Evolutionary conservation across 2,113 vertebrate species (phyloP), one percentile per base, ranked within the genome.

Genomic region (Urocitellus parryii): DNA sequence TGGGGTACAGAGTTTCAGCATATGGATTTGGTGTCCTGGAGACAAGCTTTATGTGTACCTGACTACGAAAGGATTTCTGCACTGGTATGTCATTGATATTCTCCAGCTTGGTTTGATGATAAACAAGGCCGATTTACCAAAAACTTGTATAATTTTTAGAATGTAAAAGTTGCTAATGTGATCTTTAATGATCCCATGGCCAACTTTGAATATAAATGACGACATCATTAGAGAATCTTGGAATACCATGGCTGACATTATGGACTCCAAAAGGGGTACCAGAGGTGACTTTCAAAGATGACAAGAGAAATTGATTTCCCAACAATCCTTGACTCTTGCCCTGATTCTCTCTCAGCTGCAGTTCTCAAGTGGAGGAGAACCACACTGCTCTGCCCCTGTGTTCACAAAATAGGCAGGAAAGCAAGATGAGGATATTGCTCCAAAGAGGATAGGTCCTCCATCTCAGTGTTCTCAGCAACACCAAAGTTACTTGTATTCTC

Each of bases 401-500:
- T 0, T 48, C 74, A 70, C 87, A 87, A 95, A 97, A 97, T 39
- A 61, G 18, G 80, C 76, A 91, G 90, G 91, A 58, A 91, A 95
- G 77, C 77, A 78, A 96, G 96, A 87, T 84, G 0, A 0, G 0
- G 6, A 37, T 76, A 67, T 0, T 1, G n/a, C 80, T 94, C 67
- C 63, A 80, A 67, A 76, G 73, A 96, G 80, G 70, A 88, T 90
- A 81, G 39, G 78, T 7, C 80, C 65, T 93, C 94, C 68, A 16
- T 25, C n/a, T 96, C 24, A 74, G n/a, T 68, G 17, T 29, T 14
- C 83, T 83, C 5, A 39, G 16, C 68, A 85, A 1, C 92, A 94
- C 68, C 90, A 25, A 29, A 72, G 85, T 90, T 63, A 88, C 82
- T 48, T 6, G 61, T 45, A 39, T 93, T 93, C 90, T 97, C 97